Base-by-base conservation (phyloP, 2,113 vertebrate genomes). In the Istiophorus platypterus region DNA sequence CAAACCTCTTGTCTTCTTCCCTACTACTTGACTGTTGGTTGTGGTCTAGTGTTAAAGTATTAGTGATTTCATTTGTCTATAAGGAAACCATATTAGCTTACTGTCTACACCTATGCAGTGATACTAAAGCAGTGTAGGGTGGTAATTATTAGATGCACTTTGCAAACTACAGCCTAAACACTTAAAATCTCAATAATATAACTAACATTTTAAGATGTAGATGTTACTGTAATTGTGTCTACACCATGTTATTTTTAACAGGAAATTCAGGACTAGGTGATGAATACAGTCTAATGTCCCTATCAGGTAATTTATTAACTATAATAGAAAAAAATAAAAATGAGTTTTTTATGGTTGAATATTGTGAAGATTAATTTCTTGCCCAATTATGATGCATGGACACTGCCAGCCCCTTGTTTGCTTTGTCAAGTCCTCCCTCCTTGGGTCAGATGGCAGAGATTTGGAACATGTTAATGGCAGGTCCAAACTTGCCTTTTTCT, bases 401-500 rank as follows among this genome's bases (percentile, higher is more conserved):
- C 78, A 34, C 6, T 66, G 31, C 68, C 7, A 54, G 39, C 4
- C 22, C 58, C 61, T n/a, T 17, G 2, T 47, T 49, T 8, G 13
- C 63, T 64, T 58, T 29, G 34, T 61, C 27, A 22, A 45, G 18
- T 49, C 79, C 69, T 64, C 72, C 52, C 64, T 76, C 47, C 68
- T 61, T 68, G 57, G 74, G 78, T 84, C 67, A 73, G 81, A 57
- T 1, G 26, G 65, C 61, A 77, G 78, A 73, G 79, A 72, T 73
- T 64, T 80, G 78, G 80, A 84, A 93, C n/a, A 45, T 86, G 75
- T 92, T 93, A 82, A 79, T 67, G 79, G 83, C 75, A 85, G 84
- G 80, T 63, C 86, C 80, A 78, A 84, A 76, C 76, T 89, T 74
- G 81, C 90, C 90, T 89, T 87, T 88, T 91, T 92, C 81, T 90